A percentile compares a stretch with the other conserved stretches of the same genome.
phyloP scores from a whole-genome alignment of 2,888 invertebrate species.

The Drosophila robusta region DNA sequence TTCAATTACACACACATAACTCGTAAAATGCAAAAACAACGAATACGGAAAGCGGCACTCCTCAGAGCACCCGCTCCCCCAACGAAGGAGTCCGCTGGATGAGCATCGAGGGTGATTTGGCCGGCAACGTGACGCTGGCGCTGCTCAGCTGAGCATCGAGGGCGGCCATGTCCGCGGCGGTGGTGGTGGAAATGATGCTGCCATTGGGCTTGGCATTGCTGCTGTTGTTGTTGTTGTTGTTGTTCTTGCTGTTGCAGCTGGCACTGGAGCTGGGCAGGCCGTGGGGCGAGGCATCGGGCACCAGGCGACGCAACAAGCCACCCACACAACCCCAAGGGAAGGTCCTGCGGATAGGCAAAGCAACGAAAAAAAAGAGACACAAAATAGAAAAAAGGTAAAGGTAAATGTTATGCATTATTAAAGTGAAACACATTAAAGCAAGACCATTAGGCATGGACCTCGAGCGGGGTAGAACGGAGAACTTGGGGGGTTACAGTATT shows the following conservation, averaged over 20 bases:
- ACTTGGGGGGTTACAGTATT: neutral
- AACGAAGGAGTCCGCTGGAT: conserved; percentile 84
- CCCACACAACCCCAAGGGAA: conserved; percentile 90
- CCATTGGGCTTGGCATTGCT: conserved; percentile 35
- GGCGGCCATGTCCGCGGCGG: conserved; percentile 58
- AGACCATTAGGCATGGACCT: conserved; percentile 62
- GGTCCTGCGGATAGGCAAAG: conserved; percentile 86
- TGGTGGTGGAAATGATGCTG: conserved; percentile 35
- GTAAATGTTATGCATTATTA: conserved; percentile 74
- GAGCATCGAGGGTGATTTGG: conserved; percentile 83
- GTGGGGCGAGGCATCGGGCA: conserved; percentile 89
- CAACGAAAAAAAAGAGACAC: conserved; percentile 16
- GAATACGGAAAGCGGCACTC: conserved; percentile 7
- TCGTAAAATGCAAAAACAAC: conserved; percentile 63
- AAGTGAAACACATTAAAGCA: conserved; percentile 76
- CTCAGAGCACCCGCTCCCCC: conserved; percentile 85
- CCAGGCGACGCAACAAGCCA: conserved; percentile 88
- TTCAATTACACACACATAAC: conserved; percentile 76
- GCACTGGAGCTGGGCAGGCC: conserved; percentile 56
- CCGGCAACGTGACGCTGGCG: conserved; percentile 70
- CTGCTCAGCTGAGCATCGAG: conserved; percentile 68
- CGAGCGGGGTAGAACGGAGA: neutral
- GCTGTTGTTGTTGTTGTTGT: conserved; percentile 13
- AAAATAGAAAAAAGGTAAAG: conserved; percentile 25
- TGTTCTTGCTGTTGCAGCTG: conserved; percentile 11